A percentile compares a stretch with the other conserved stretches of the same genome.
phyloP scores from a whole-genome alignment of 2,888 invertebrate genomes.

The Meteorus colon region DNA sequence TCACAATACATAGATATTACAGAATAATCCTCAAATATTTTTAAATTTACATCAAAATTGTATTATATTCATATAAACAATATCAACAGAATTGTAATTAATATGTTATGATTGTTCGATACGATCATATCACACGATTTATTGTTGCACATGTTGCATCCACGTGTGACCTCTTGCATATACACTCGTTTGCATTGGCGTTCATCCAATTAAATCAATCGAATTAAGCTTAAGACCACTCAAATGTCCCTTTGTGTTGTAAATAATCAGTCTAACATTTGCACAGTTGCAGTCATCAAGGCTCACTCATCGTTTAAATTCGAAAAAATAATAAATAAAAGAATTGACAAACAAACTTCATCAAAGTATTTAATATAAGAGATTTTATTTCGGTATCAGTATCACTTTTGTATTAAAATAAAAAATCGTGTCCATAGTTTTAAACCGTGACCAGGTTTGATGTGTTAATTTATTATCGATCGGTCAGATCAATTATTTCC shows the following conservation, averaged over 20 bases:
- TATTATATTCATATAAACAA: neutral
- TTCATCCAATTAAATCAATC: constrained; percentile 61
- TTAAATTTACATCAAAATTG: neutral
- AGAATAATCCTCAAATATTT: neutral
- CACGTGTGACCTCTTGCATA: constrained; percentile 47
- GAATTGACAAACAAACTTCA: neutral
- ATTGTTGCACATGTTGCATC: constrained; percentile 45
- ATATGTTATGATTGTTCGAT: neutral
- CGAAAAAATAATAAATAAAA: neutral
- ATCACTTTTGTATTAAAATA: neutral
- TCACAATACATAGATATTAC: neutral
- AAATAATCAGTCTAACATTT: constrained; percentile 27
- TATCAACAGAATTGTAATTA: neutral
- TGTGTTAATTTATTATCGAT: constrained; percentile 5
- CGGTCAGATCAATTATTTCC: neutral
- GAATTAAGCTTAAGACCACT: constrained; percentile 51
- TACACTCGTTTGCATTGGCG: constrained; percentile 26
- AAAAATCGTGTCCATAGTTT: neutral
- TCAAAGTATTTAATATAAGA: constrained; percentile 19
- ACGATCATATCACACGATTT: neutral
- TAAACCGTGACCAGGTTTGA: constrained; percentile 19
- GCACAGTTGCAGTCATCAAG: constrained; percentile 5
- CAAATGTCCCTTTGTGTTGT: constrained; percentile 19
- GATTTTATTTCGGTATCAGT: neutral
- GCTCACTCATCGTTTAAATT: neutral